phyloP scores from a whole-genome alignment of 1,140 invertebrate genomes.

The Microplitis demolitor region DNA sequence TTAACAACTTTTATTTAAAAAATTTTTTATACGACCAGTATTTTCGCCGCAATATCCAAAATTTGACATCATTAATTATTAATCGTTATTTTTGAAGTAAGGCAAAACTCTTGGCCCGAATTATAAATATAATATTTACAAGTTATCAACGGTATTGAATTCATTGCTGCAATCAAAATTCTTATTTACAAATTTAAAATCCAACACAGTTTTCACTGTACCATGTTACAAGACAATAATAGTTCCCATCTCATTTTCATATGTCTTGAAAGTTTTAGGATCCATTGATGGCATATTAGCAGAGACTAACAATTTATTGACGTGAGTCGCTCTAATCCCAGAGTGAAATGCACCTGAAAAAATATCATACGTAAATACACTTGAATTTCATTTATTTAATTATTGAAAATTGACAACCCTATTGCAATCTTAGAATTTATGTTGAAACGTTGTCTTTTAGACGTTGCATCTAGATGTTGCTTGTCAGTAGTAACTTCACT shows the following conservation, averaged over 20 bases:
- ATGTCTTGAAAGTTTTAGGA: too few relatives aligned
- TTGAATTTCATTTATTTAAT: not conserved
- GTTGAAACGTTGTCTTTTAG: not conserved
- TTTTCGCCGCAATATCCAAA: too few relatives aligned
- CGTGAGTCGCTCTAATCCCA: not conserved
- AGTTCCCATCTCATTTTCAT: too few relatives aligned
- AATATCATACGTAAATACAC: too few relatives aligned
- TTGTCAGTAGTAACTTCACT: not conserved
- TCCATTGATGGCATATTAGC: not conserved
- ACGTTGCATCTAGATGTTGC: not conserved
- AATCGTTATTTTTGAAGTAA: too few relatives aligned
- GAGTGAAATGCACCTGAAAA: conserved; percentile 4
- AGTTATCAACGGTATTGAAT: not conserved
- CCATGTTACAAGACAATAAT: too few relatives aligned
- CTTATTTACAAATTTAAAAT: not conserved
- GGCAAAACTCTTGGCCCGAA: too few relatives aligned
- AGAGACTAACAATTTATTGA: not conserved
- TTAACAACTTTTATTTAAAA: too few relatives aligned
- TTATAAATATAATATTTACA: too few relatives aligned
- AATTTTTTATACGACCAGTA: too few relatives aligned
- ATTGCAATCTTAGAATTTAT: conserved; percentile 13
- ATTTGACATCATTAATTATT: too few relatives aligned
- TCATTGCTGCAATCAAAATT: not conserved
- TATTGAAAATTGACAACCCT: not conserved
- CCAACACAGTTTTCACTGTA: not conserved